Base-by-base conservation (phyloP, 1,140 invertebrate genomes). In the Drosophila varians region DNA sequence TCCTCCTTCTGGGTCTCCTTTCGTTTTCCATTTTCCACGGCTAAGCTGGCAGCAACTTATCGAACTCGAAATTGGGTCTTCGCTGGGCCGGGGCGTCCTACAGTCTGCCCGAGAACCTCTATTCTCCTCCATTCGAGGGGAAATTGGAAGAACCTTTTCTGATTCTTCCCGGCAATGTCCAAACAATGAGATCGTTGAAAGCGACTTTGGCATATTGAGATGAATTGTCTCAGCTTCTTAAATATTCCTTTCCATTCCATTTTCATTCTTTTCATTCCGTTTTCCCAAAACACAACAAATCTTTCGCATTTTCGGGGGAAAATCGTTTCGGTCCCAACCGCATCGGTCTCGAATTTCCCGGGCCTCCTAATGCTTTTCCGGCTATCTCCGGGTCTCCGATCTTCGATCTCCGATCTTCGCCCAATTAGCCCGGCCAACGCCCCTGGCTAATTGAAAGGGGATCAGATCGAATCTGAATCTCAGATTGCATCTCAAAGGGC, bases 181-280 rank as follows among this genome's bases (percentile, higher is more conserved):
- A 86, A 86, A 87, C 80, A 86, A 87, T 86, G 77, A 52, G 65
- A 38, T 56, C 69, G 82, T 74, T 87, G 80, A 86, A 87, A 86
- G 73, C 80, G 75, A 77, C 82, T 82, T 82, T 87, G 82, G 82
- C 82, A 87, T 86, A 87, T 87, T 86, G 80, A 86, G 80, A 82
- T 87, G 80, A 87, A 86, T 87, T 80, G 73, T 87, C 43, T 19
- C 40, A 19, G 12, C 14, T 42, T 42, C 38, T 18, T 43, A 16
- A 43, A 16, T 16, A 21, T 45, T 21, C 28, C 25, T 8, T 21
- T 48, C n/a, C n/a, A n/a, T 46, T 49, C 25, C 43, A 68, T 70
- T 69, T 31, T n/a, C 36, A 40, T 8, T 31, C 28, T 6, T 31
- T 31, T 31, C 18, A n/a, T n/a, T n/a, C n/a, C n/a, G n/a, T n/a